These are phyloP conservation scores for Anas platyrhynchos DNA, from an alignment of 2,113 vertebrate genomes.

Conservation along the genomic window DNA sequence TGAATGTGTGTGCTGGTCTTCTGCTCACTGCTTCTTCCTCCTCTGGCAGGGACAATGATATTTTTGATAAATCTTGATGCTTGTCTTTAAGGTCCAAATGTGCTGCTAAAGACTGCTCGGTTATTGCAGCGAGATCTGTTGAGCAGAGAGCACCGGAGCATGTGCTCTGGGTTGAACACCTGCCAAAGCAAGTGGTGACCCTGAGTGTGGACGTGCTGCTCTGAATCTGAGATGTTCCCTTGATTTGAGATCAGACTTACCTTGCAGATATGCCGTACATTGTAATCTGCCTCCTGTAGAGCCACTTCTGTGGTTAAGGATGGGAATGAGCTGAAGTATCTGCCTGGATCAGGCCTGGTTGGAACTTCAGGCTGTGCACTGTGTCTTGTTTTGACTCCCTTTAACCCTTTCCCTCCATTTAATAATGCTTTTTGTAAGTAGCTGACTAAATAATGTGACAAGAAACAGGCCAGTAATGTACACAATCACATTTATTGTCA, in stretches of 20 bases:
- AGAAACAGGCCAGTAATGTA: not conserved
- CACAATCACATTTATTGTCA: fast-evolving
- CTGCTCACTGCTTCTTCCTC: not conserved
- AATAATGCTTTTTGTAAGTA: not conserved
- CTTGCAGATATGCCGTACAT: fast-evolving
- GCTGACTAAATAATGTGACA: not conserved
- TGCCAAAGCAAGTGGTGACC: not conserved
- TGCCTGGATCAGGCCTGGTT: not conserved
- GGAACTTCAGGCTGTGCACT: not conserved
- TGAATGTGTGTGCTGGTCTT: fast-evolving
- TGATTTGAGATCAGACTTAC: fast-evolving
- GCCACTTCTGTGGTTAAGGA: not conserved
- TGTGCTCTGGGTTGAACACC: fast-evolving
- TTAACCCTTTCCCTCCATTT: not conserved
- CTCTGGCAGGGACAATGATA: fast-evolving
- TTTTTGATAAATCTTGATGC: not conserved
- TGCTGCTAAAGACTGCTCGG: not conserved
- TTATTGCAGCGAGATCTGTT: fast-evolving
- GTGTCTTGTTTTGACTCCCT: not conserved
- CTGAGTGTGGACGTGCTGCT: fast-evolving
- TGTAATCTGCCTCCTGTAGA: not conserved
- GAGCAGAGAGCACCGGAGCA: not conserved
- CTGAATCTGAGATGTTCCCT: not conserved
- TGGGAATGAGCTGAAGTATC: not conserved
- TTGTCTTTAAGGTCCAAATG: not conserved